Evolutionary conservation across 2,888 invertebrate genomes (phyloP), one percentile per base, ranked within the genome.

Genomic region (Oscheius myriophilus): DNA sequence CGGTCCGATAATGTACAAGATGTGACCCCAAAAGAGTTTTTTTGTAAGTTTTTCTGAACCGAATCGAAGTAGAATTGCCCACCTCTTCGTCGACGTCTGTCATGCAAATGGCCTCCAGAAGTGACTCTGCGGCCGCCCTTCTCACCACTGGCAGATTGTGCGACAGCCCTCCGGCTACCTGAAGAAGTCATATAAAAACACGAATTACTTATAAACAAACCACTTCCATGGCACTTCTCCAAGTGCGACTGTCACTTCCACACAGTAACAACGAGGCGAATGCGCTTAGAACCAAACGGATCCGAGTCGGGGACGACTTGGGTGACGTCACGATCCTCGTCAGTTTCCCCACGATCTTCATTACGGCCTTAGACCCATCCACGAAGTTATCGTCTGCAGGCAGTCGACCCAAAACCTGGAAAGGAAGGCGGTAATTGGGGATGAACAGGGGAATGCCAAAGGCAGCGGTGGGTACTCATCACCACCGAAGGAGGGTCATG

Each of bases 31-130:
- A n/a, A n/a, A n/a, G n/a, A n/a, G n/a, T n/a, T n/a, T n/a, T n/a
- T n/a, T n/a, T n/a, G n/a, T n/a, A n/a, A n/a, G n/a, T n/a, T n/a
- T n/a, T n/a, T n/a, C n/a, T n/a, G n/a, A n/a, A n/a, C n/a, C n/a
- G n/a, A n/a, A n/a, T n/a, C n/a, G n/a, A n/a, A n/a, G n/a, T 33
- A 33, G 33, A 33, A 9, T 16, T 46, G 2, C 59, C 43, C 12
- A 68, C 63, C 7, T 33, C 26, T 25, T 68, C 68, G 14, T 62
- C 63, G 7, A 63, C 23, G 6, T 63, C 62, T 1, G 39, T 18
- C n/a, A 65, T 39, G 51, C 78, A 78, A 12, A 85, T 64, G 33
- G 80, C 79, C 46, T 86, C 84, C 53, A 83, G 80, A 6, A 86
- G 67, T 42, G 76, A 69, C 25, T 84, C 82, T 23, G 85, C 85